A percentile compares a stretch with the other conserved stretches of the same genome.
Evolutionary conservation across 1,140 invertebrate species (phyloP).

Genomic region (Heliconius melpomene): DNA sequence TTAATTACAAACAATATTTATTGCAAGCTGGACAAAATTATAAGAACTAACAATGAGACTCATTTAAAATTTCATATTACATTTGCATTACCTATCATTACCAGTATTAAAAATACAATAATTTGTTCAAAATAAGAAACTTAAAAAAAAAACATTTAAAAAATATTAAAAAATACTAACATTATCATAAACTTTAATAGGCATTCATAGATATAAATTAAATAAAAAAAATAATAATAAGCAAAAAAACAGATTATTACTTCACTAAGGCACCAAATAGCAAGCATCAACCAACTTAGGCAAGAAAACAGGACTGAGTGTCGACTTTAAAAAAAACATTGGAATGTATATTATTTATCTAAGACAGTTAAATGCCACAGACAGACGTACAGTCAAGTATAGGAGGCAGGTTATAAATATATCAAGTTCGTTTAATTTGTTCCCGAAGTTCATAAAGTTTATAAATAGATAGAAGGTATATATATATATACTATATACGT

Average conservation of each 20-base stretch:
- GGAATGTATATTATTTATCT: constrained; percentile 62
- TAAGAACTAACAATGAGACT: not conserved
- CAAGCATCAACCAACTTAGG: constrained; percentile 14
- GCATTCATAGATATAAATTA: not conserved
- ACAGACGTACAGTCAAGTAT: constrained; percentile 6
- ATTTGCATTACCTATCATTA: not conserved
- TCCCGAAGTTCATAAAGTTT: constrained; percentile 51
- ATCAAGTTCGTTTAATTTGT: constrained; percentile 58
- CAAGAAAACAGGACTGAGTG: constrained; percentile 50
- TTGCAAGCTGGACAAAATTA: not conserved
- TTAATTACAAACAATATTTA: not conserved
- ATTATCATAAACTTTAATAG: not conserved
- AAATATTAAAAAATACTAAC: not conserved
- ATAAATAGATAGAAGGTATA: constrained; percentile 7
- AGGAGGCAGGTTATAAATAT: constrained; percentile 25
- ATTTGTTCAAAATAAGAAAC: not conserved
- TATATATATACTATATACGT: not conserved
- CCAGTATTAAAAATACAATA: not conserved
- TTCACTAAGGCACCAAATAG: constrained; percentile 40
- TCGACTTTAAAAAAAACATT: constrained; percentile 49
- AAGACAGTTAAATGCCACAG: constrained; percentile 55
- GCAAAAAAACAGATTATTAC: not conserved
- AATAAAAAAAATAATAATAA: not conserved
- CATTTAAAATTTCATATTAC: not conserved
- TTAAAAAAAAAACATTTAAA: not conserved